Evolutionary conservation across 1,140 invertebrate genomes (phyloP), one percentile per base, ranked within the genome.

Genomic region (Liolophura sinensis): DNA sequence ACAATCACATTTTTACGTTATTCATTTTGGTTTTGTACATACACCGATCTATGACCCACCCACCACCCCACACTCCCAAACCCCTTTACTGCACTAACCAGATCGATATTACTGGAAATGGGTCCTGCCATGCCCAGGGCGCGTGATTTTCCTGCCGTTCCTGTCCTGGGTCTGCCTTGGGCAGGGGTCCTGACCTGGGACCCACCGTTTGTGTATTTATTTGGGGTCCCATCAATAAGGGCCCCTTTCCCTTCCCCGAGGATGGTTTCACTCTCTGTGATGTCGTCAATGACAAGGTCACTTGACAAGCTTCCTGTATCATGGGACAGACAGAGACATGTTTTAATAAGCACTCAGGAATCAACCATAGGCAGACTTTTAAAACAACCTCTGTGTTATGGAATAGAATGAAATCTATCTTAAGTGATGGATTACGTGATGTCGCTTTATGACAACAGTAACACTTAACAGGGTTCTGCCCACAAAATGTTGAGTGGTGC

Each of bases 281-380:
- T 70, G 25, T 80, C 80, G 48, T 82, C 80, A 25, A 80, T 75
- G 18, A 81, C 60, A 57, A 79, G 25, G 50, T 81, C 79, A 60
- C 62, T 60, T 18, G 16, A 58, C 9, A 25, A 25, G 24, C 16
- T 40, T 58, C 22, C 56, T 40, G 31, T 46, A 58, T n/a, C n/a
- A n/a, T 24, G n/a, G 56, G 31, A 18, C 7, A 58, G 27, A 27
- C 27, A 27, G 22, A 27, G 18, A 24, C n/a, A 40, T 27, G 47
- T 58, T n/a, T n/a, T n/a, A n/a, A n/a, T n/a, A n/a, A n/a, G n/a
- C n/a, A n/a, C n/a, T n/a, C n/a, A n/a, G n/a, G n/a, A n/a, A n/a
- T n/a, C n/a, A n/a, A n/a, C n/a, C n/a, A n/a, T n/a, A n/a, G n/a
- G n/a, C n/a, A n/a, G n/a, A n/a, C n/a, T n/a, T n/a, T n/a, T n/a